Percentiles rank a stretch among this genome's conserved stretches.
phyloP scores from a whole-genome alignment of 2,888 invertebrate genomes.

The Linnaemya vulpina region DNA sequence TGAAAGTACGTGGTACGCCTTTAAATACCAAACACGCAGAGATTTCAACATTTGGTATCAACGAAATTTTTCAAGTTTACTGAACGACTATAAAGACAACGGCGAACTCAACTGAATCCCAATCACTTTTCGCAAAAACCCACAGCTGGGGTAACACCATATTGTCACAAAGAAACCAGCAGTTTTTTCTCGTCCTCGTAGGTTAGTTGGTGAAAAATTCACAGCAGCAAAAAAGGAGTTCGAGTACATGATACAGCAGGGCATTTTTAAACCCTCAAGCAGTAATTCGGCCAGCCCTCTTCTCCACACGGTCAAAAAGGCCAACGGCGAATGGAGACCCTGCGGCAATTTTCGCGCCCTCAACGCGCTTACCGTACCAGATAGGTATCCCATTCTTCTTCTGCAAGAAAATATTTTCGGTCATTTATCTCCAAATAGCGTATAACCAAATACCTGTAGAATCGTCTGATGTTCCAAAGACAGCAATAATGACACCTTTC shows the following conservation, averaged over 20 bases:
- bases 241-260: slow-evolving; percentile 16
- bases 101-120: no score
- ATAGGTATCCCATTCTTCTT: slow-evolving; percentile 5
- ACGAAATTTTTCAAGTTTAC: background rate
- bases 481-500: slow-evolving; percentile 22
- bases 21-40: no score
- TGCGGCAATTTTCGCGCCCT: slow-evolving; percentile 22
- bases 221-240: no score
- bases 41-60: no score
- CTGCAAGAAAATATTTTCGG: slow-evolving; percentile 4
- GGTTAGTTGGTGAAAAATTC: no score
- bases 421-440: slow-evolving; percentile 14
- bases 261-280: slow-evolving; percentile 8
- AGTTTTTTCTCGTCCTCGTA: background rate
- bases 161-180: background rate
- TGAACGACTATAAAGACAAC: background rate
- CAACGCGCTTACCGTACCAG: slow-evolving; percentile 4
- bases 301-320: background rate
- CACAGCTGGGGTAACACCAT: background rate
- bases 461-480: slow-evolving; percentile 14
- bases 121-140: background rate
- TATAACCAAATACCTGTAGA: no score
- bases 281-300: slow-evolving; percentile 32
- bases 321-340: slow-evolving; percentile 28
- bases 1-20: no score